phyloP scores from a whole-genome alignment of 2,888 invertebrate species.

The Osedax frankpressi region DNA sequence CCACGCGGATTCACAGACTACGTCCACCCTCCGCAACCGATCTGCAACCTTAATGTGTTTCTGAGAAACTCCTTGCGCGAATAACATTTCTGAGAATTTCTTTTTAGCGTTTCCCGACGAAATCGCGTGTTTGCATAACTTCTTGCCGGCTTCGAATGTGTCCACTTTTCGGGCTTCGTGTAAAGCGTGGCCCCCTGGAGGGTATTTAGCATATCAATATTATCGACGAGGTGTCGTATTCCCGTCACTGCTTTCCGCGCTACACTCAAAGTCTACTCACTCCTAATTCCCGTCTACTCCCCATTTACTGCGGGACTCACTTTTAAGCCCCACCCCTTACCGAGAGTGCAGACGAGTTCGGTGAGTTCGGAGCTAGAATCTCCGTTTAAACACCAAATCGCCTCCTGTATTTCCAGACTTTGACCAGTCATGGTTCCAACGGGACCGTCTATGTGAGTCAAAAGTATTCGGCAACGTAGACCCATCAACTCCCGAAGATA shows the following conservation, averaged over 20 bases:
- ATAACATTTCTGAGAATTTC: conserved; percentile 12
- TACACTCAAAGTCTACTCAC: not conserved
- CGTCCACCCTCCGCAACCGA: conserved; percentile 1
- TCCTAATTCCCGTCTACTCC: not conserved
- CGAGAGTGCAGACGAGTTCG: conserved; percentile 13
- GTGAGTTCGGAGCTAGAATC: conserved; percentile 3
- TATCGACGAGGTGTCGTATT: not conserved
- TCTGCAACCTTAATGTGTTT: not conserved
- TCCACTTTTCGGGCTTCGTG: conserved; percentile 6
- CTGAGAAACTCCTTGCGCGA: conserved; percentile 9
- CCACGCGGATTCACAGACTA: too few species aligned
- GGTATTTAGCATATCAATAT: too few species aligned
- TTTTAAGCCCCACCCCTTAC: conserved; percentile 2
- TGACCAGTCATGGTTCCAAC: conserved; percentile 13
- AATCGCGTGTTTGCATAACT: not conserved
- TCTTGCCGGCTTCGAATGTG: not conserved
- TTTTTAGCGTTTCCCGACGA: conserved; percentile 6
- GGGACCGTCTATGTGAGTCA: conserved; percentile 6
- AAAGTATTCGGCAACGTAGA: conserved; percentile 5
- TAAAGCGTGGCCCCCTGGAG: conserved; percentile 14
- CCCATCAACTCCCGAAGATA: conserved; percentile 14
- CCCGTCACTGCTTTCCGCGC: not conserved
- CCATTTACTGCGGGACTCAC: not conserved
- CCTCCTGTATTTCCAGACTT: conserved; percentile 10
- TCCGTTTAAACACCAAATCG: conserved; percentile 9